A percentile compares a stretch with the other conserved stretches of the same genome.
These are phyloP conservation scores for Pseudonaja textilis DNA, from an alignment of 2,113 vertebrate species.

Conservation along the genomic window DNA sequence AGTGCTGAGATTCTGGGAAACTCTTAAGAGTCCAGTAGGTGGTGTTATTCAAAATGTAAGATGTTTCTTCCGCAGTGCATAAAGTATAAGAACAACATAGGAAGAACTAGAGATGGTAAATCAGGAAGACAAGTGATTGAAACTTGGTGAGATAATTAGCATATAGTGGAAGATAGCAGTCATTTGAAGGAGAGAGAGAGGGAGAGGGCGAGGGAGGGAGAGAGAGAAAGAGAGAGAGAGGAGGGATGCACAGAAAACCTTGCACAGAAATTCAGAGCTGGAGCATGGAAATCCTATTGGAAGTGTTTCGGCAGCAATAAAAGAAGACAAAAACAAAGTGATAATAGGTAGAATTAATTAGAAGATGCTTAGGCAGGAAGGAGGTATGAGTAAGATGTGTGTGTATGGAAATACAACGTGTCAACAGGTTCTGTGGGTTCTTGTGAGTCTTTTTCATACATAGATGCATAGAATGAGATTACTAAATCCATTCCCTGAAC, in stretches of 20 bases:
- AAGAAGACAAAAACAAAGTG: not conserved
- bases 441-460: not conserved
- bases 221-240: too few relatives aligned
- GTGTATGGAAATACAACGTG: not conserved
- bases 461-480: not conserved
- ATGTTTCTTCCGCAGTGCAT: not conserved
- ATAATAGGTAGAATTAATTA: not conserved
- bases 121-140: not conserved
- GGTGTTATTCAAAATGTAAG: not conserved
- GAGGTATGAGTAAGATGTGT: not conserved
- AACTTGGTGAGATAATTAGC: not conserved
- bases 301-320: not conserved
- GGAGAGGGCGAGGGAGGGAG: too few relatives aligned
- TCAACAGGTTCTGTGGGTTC: not conserved
- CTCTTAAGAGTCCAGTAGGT: not conserved
- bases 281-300: not conserved
- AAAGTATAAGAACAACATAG: not conserved
- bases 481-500: not conserved
- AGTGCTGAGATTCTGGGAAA: not conserved
- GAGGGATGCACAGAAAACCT: not conserved
- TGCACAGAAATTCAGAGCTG: not conserved
- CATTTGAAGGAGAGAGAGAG: not conserved
- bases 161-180: not conserved
- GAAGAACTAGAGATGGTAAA: not conserved
- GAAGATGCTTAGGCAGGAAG: not conserved